Base-by-base conservation (phyloP, 2,888 invertebrate genomes). In the Ornithoptera priamus region DNA sequence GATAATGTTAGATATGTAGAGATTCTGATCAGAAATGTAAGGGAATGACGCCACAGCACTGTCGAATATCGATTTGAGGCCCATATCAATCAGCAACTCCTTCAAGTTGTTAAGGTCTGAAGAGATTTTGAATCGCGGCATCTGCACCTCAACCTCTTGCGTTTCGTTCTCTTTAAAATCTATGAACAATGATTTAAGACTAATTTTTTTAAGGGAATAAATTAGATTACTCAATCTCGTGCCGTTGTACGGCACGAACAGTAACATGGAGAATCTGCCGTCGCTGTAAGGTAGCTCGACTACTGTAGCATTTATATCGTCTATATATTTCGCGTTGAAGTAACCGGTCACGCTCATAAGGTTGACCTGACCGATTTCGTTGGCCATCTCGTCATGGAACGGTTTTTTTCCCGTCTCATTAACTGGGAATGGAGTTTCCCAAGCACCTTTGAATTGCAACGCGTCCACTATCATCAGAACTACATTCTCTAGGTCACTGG, bases 41-140 rank as follows among this genome's bases (percentile, higher is more conserved):
- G 84, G 76, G 68, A 92, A 89, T 8, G 78, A 77, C 0, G 89
- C 90, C 0, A 30, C 60, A 0, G 7, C 15, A 0, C 72, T 71
- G n/a, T 88, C 85, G 70, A 92, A 91, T 77, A 89, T 80, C 3
- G 77, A 74, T 61, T 58, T 81, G 63, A 92, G 72, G 0, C 91
- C 92, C 90, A 92, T 91, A 71, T 89, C 90, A 0, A 76, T 77
- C 0, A 92, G 75, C 1, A 89, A 71, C 57, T 92, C 90, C 82
- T 88, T 95, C 88, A 73, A 76, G 70, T 90, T 89, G 65, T 82
- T 85, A 24, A 90, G 75, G 22, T 90, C 87, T 0, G 95, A 94
- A 1, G 88, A 81, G 6, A 94, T 89, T 69, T 89, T 92, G 76
- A 95, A 95, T 74, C 92, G 90, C 0, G 95, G 95, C 58, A 95